Conservation (phyloP, 1,140 invertebrate genomes). For the Mercenaria mercenaria region DNA sequence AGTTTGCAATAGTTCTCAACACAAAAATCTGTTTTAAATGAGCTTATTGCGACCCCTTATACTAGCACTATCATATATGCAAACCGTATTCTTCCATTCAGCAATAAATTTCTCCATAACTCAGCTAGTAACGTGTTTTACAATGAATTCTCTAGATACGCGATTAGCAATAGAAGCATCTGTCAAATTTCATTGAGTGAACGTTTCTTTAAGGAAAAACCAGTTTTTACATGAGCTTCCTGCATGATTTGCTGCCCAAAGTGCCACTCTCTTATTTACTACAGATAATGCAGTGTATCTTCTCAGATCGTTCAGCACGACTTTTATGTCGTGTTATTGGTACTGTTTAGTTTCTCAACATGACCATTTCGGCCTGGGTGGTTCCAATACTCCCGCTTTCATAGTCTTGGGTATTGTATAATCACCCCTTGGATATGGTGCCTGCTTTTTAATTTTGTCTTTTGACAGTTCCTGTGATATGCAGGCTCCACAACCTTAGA, state of each 20-base stretch:
- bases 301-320: too few species aligned
- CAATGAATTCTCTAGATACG: background rate
- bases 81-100: background rate
- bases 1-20: background rate
- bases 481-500: too few species aligned
- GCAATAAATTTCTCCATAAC: background rate
- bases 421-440: too few species aligned
- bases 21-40: background rate
- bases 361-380: too few species aligned
- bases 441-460: too few species aligned
- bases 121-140: background rate
- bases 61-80: background rate
- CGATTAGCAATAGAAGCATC: background rate
- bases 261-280: constrained; percentile 27
- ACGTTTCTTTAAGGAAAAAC: background rate
- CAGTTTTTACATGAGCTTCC: background rate
- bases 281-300: background rate
- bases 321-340: too few species aligned
- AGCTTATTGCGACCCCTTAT: background rate
- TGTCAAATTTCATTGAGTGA: background rate
- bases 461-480: too few species aligned
- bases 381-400: too few species aligned
- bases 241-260: background rate
- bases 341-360: too few species aligned
- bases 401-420: too few species aligned